phyloP scores from a whole-genome alignment of 2,113 vertebrate species.

The Australoheros scitulus region DNA sequence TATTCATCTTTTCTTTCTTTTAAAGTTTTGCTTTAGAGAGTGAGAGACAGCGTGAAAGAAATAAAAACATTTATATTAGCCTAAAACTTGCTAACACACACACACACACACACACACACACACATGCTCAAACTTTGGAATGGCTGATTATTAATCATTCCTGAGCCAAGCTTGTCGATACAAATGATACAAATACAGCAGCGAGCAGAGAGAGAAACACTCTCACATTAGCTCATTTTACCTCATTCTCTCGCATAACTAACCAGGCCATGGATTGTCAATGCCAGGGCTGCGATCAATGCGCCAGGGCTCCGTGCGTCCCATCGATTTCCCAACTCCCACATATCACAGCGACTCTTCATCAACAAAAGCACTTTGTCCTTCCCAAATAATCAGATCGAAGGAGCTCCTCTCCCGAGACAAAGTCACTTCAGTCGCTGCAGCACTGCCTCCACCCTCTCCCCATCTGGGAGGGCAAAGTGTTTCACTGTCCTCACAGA shows the following conservation, averaged over 20 bases:
- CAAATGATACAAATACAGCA: constrained; percentile 61
- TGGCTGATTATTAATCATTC: constrained; percentile 94
- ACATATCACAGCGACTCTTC: constrained; percentile 87
- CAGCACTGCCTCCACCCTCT: constrained; percentile 19
- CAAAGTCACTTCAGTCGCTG: constrained; percentile 55
- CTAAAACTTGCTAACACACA: constrained; percentile 42
- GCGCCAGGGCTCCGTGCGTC: constrained; percentile 81
- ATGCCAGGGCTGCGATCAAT: constrained; percentile 83
- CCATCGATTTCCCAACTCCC: constrained; percentile 88
- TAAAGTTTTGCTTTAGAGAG: constrained; percentile 41
- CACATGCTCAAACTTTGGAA: constrained; percentile 77
- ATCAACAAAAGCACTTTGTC: constrained; percentile 89
- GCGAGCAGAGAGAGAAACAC: constrained; percentile 72
- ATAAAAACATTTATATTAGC: constrained; percentile 34
- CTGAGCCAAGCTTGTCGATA: constrained; percentile 85
- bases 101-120: not conserved
- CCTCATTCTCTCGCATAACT: constrained; percentile 83
- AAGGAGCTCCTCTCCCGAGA: constrained; percentile 75
- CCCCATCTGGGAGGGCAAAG: constrained; percentile 3
- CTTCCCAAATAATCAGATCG: constrained; percentile 87
- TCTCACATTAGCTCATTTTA: constrained; percentile 85
- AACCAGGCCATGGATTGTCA: constrained; percentile 86
- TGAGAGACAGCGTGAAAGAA: constrained; percentile 38
- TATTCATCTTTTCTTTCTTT: constrained; percentile 43
- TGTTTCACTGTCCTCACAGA: constrained; percentile 51